phyloP scores from a whole-genome alignment of 2,113 vertebrate genomes.

The Dipodomys stephensi region DNA sequence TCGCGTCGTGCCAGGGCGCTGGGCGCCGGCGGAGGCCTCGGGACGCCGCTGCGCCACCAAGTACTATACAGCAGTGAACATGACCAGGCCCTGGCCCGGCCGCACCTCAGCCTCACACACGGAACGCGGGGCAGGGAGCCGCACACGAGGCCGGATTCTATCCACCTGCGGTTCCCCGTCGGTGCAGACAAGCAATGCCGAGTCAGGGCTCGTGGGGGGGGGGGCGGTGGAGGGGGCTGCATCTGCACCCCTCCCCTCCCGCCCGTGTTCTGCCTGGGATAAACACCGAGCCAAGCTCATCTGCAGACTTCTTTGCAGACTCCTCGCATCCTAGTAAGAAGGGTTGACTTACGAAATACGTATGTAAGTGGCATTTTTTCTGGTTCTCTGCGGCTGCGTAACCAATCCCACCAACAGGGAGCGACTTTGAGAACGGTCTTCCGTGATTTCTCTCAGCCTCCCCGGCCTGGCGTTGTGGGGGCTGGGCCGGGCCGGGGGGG shows the following conservation, averaged over 20 bases:
- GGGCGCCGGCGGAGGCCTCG: too few relatives aligned
- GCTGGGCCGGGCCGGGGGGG: too few relatives aligned
- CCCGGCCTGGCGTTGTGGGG: neutral
- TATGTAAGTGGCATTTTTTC: neutral
- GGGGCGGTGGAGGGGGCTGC: fast-evolving
- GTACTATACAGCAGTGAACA: fast-evolving
- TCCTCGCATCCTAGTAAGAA: neutral
- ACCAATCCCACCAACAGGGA: neutral
- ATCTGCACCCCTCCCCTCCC: fast-evolving
- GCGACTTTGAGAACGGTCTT: neutral
- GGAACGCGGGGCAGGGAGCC: neutral
- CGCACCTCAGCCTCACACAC: too few relatives aligned
- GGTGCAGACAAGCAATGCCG: neutral
- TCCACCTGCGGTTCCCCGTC: too few relatives aligned
- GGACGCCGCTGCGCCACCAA: too few relatives aligned
- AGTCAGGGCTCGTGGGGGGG: too few relatives aligned
- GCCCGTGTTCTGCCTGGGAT: neutral
- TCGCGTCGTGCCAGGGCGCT: neutral
- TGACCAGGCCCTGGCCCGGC: fast-evolving
- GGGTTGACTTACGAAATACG: neutral
- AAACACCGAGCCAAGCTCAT: fast-evolving
- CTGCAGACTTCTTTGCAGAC: neutral
- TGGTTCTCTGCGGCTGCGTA: neutral
- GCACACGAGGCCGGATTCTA: neutral
- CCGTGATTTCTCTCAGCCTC: neutral